Evolutionary conservation across 1,140 invertebrate species (phyloP), one percentile per base, ranked within the genome.

Genomic region (Anagrus nilaparvatae): DNA sequence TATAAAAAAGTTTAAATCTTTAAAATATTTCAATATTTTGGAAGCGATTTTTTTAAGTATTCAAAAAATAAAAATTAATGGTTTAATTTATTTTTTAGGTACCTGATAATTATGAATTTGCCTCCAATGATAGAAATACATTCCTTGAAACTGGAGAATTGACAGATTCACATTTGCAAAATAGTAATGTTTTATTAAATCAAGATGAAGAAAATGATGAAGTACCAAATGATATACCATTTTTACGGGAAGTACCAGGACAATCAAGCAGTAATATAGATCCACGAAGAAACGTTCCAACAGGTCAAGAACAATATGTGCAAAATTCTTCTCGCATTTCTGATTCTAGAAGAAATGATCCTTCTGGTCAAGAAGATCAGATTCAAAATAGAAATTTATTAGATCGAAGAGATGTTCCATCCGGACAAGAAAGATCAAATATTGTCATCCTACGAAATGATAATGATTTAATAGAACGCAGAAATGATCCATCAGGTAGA

Each of bases 191-290:
- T 9, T 55, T 63, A 0, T 55, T 57, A 3, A 64, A 52, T 38
- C 65, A 67, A 35, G 65, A 69, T n/a, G 66, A 69, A 19, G 64
- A 67, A 29, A 69, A 67, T 10, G 66, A 69, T 13, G 66, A 69
- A 46, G 65, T 65, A 12, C 65, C 66, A 13, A 65, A 56, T 10
- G 66, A 69, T 48, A 69, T 69, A 47, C 66, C 66, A 2, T 69
- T 69, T 20, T 21, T 64, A 20, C 53, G 65, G 0, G 65, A 69
- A 41, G 65, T 69, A 1, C 66, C 64, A 0, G 66, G 66, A 1
- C 66, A 69, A 37, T 68, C 65, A 5, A 66, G 63, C 21, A 66
- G 58, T 28, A 54, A 54, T 3, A 46, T 57, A 9, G 65, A 67
- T 51, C 54, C 56, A 5, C 53, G 61, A 1, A 59, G 66, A 20